These are phyloP conservation scores for Invenusta paracnida DNA, from an alignment of 2,888 invertebrate species.

Conservation along the genomic window DNA sequence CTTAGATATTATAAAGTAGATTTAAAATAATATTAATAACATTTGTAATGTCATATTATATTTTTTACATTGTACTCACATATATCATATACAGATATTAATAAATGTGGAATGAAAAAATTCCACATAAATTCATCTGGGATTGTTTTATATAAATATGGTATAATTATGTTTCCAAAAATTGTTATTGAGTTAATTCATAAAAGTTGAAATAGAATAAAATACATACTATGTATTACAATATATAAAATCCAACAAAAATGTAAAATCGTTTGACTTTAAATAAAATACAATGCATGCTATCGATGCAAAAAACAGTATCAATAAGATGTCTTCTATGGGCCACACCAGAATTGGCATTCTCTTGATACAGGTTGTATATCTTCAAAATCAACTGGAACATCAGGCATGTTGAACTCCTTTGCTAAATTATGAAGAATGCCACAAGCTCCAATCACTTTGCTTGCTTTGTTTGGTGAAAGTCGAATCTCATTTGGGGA, in stretches of 20 bases:
- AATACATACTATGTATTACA: neutral
- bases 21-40: neutral
- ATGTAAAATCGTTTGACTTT: neutral
- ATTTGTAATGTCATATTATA: neutral
- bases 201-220: neutral
- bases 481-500: slow-evolving; percentile 39
- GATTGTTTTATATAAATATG: neutral
- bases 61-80: neutral
- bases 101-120: too few relatives aligned
- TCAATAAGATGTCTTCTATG: neutral
- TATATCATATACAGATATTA: neutral
- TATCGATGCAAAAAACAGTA: neutral
- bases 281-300: neutral
- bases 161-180: neutral
- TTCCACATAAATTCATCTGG: neutral
- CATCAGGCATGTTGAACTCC: neutral
- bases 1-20: neutral
- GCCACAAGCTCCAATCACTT: slow-evolving; percentile 35
- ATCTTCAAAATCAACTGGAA: neutral
- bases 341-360: neutral
- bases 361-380: neutral
- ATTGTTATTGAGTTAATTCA: neutral
- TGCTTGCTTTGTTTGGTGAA: slow-evolving; percentile 35
- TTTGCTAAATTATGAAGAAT: slow-evolving; percentile 12
- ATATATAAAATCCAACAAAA: neutral